Base-by-base conservation (phyloP, 2,888 invertebrate genomes). In the Pterostichus niger region DNA sequence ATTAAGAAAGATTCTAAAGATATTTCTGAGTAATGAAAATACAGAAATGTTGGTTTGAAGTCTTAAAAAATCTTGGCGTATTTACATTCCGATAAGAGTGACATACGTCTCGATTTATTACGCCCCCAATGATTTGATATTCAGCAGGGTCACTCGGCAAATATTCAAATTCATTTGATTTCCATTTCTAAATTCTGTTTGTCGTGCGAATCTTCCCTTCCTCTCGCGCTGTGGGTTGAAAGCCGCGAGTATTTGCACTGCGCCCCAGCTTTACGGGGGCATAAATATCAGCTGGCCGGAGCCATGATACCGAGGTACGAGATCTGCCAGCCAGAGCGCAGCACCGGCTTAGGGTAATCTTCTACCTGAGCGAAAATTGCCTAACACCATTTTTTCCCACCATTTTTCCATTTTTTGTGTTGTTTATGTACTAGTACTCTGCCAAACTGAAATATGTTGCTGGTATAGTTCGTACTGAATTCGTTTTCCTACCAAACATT, bases 101-200 rank as follows among this genome's bases (percentile, higher is more conserved):
- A 64, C 64, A 64, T n/a, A 64, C 13, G 24, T 33, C n/a, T 10
- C 64, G 64, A 64, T 64, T 64, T 64, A 64, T 71, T 71, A 44
- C 40, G 13, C n/a, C 71, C 71, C 17, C 31, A 35, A 71, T 71
- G 24, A 46, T 76, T 77, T 77, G 56, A 56, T 77, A 56, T 77
- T 33, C 54, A 54, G 61, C 10, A 85, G 86, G 86, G 86, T 86
- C 86, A 86, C 83, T 84, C 85, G 85, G 86, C 86, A 86, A 79
- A 86, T 86, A 86, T 86, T 86, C 85, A 86, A 86, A 86, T 86
- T 86, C 86, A 86, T 86, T 86, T 86, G 86, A 86, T 86, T 86
- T 86, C 86, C 86, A 86, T 86, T 86, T 86, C 85, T 86, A 85
- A 86, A 86, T 85, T 86, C 64, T 68, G 80, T 80, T 80, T 80